Percentiles rank a stretch among this genome's conserved stretches.
Conservation (phyloP, 2,888 invertebrate genomes). For the Mactromeris polynyma region DNA sequence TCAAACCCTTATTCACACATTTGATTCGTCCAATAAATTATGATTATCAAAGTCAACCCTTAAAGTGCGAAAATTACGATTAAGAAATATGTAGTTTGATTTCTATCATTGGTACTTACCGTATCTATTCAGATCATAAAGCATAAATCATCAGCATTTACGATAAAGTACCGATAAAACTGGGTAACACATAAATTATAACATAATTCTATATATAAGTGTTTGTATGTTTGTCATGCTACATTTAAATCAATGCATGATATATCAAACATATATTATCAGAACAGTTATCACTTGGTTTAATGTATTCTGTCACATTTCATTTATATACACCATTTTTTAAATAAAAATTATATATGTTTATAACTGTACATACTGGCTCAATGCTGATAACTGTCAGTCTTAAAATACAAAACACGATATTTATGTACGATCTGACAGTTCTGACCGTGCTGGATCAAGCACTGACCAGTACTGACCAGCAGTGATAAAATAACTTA, state of each 20-base stretch:
- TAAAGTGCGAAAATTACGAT: no score
- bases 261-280: not conserved
- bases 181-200: no score
- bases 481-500: not conserved
- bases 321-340: conserved; percentile 1
- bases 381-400: not conserved
- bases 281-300: not conserved
- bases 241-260: not conserved
- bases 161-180: no score
- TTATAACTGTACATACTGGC: conserved; percentile 1
- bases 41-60: no score
- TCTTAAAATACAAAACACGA: not conserved
- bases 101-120: no score
- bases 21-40: no score
- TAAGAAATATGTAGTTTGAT: no score
- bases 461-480: not conserved
- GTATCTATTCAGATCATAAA: no score
- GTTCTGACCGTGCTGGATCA: not conserved
- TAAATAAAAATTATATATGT: not conserved
- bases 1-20: no score
- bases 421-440: not conserved
- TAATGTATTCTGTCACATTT: not conserved
- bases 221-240: no score
- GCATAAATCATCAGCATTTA: no score
- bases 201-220: no score